A percentile compares a stretch with the other conserved stretches of the same genome.
These are phyloP conservation scores for Ageneiosus marmoratus DNA, from an alignment of 2,113 vertebrate species.

Conservation along the genomic window DNA sequence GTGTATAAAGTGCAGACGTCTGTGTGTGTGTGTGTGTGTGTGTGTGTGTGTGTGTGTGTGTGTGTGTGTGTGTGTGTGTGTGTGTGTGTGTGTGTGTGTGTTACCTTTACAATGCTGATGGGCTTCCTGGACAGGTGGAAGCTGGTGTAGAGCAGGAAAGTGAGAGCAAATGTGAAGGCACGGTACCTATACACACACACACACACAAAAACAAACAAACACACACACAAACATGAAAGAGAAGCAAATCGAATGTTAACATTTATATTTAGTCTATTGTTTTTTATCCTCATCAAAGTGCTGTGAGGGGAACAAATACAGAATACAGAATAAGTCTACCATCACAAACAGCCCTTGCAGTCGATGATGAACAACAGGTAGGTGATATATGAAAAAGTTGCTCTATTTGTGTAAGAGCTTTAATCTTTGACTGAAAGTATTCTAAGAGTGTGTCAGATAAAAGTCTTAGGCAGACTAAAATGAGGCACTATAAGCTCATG, in stretches of 20 bases:
- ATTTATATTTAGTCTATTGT: background rate
- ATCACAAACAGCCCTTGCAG: background rate
- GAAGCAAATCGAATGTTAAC: background rate
- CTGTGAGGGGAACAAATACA: background rate
- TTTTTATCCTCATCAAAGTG: too few relatives aligned
- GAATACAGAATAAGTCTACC: background rate
- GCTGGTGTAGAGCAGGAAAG: slow-evolving; percentile 88
- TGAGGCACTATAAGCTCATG: background rate
- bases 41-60: background rate
- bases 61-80: background rate
- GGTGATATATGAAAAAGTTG: background rate
- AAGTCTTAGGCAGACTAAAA: background rate
- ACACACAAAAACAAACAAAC: slow-evolving; percentile 24
- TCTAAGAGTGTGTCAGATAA: background rate
- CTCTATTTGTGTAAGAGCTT: background rate
- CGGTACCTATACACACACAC: slow-evolving; percentile 75
- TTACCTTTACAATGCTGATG: slow-evolving; percentile 94
- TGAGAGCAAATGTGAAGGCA: slow-evolving; percentile 83
- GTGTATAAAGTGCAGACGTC: background rate
- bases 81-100: background rate
- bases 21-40: background rate
- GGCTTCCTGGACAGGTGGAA: slow-evolving; percentile 95
- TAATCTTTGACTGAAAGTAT: background rate
- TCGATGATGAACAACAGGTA: background rate
- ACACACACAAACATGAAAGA: slow-evolving; percentile 5